phyloP scores from a whole-genome alignment of 2,888 invertebrate species.

The Trichogramma evanescens region DNA sequence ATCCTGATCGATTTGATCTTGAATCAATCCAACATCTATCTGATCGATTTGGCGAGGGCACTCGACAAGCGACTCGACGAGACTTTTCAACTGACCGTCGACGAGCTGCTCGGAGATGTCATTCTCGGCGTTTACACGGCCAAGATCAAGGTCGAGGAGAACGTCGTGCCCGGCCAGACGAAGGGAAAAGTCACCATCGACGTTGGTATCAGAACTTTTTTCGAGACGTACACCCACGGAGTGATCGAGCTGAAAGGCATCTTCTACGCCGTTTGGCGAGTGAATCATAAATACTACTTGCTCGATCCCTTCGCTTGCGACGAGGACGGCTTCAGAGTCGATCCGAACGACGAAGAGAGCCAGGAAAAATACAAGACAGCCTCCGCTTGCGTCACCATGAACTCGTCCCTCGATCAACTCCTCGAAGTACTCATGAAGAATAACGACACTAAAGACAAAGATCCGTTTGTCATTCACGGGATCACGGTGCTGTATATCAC shows the following conservation, averaged over 20 bases:
- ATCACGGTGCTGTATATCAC: constrained; percentile 38
- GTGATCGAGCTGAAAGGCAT: constrained; percentile 37
- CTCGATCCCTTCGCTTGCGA: constrained; percentile 42
- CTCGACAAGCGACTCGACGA: constrained; percentile 35
- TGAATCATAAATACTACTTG: constrained; percentile 37
- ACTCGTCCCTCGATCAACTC: constrained; percentile 36
- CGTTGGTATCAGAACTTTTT: constrained; percentile 33
- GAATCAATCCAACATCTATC: constrained; percentile 40
- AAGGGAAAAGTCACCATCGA: constrained; percentile 32
- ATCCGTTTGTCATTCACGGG: constrained; percentile 38
- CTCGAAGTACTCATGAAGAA: constrained; percentile 37
- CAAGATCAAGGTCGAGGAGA: constrained; percentile 36
- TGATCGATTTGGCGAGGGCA: constrained; percentile 36
- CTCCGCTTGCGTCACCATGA: constrained; percentile 38
- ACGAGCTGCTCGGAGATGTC: constrained; percentile 37
- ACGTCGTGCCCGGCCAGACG: constrained; percentile 34
- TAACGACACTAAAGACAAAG: constrained; percentile 35
- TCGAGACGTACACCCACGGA: constrained; percentile 27
- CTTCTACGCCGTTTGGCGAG: constrained; percentile 41
- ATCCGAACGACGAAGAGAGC: constrained; percentile 24
- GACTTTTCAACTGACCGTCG: constrained; percentile 31
- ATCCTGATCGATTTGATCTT: constrained; percentile 40
- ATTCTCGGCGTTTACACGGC: constrained; percentile 40
- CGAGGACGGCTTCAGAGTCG: constrained; percentile 35
- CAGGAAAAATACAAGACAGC: constrained; percentile 24